Evolutionary conservation across 2,113 vertebrate genomes (phyloP).

Genomic region (Peucedramus taeniatus): DNA sequence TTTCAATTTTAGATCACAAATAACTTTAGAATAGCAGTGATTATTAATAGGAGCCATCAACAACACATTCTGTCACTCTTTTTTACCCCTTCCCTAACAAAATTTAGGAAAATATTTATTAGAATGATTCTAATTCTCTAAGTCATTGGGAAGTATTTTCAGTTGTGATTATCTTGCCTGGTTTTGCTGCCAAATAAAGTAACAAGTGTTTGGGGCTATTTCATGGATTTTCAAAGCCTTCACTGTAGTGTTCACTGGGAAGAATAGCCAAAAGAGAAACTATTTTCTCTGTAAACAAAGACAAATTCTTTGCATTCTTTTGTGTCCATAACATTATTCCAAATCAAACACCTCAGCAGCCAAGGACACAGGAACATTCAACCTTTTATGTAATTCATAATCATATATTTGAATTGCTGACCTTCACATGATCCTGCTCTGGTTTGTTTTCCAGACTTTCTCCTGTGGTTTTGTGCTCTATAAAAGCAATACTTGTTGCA

Average conservation of each 20-base stretch:
- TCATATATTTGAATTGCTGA: neutral
- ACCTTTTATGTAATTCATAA: neutral
- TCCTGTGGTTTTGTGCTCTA: neutral
- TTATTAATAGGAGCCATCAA: neutral
- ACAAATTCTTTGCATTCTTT: neutral
- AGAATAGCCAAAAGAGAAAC: neutral
- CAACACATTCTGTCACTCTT: neutral
- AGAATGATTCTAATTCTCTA: neutral
- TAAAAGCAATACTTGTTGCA: neutral
- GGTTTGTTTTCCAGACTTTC: neutral
- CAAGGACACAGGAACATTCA: neutral
- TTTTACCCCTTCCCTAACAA: neutral
- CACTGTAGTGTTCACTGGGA: neutral
- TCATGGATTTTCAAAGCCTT: neutral
- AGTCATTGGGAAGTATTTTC: neutral
- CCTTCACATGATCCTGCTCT: neutral
- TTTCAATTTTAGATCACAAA: neutral
- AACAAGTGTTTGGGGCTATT: neutral
- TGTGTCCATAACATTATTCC: neutral
- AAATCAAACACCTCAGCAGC: neutral
- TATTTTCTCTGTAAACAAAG: neutral
- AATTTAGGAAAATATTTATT: neutral
- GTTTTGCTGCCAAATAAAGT: neutral
- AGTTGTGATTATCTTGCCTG: neutral
- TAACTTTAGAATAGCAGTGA: neutral